Evolutionary conservation across 2,797 vertebrate genomes (phyloP).

Genomic region (Megaceryle alcyon): DNA sequence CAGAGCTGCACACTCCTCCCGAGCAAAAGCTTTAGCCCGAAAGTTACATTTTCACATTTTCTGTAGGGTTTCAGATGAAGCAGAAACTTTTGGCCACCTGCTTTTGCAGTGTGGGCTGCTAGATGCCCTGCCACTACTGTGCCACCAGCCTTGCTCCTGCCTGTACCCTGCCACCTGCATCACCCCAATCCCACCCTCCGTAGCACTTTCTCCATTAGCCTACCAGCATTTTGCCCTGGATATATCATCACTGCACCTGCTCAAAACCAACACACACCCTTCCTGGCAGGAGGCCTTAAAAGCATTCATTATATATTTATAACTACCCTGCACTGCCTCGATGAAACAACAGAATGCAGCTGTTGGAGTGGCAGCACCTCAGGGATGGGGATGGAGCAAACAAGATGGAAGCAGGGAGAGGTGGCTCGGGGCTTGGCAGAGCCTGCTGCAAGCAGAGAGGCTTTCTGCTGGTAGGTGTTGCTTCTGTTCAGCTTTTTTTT

Average conservation of each 20-base stretch:
- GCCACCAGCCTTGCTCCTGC: background rate
- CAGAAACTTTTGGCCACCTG: fast-evolving
- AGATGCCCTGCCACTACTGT: fast-evolving
- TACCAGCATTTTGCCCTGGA: background rate
- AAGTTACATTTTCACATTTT: background rate
- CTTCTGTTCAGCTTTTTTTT: background rate
- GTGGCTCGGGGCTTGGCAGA: fast-evolving
- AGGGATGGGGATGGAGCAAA: background rate
- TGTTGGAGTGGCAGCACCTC: background rate
- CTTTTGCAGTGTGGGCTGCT: background rate
- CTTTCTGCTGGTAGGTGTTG: background rate
- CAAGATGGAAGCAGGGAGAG: background rate
- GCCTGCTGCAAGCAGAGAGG: background rate
- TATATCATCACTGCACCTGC: fast-evolving
- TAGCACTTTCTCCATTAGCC: background rate
- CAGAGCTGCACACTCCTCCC: background rate
- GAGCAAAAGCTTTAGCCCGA: background rate
- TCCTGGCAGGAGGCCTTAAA: background rate
- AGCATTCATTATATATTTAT: background rate
- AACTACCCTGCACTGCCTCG: background rate
- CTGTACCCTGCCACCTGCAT: background rate
- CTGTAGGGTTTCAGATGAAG: background rate
- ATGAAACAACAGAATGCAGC: fast-evolving
- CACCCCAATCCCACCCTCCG: fast-evolving
- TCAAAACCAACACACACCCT: fast-evolving